Conservation (phyloP, 2,797 vertebrate species). For the Anniella stebbinsi region DNA sequence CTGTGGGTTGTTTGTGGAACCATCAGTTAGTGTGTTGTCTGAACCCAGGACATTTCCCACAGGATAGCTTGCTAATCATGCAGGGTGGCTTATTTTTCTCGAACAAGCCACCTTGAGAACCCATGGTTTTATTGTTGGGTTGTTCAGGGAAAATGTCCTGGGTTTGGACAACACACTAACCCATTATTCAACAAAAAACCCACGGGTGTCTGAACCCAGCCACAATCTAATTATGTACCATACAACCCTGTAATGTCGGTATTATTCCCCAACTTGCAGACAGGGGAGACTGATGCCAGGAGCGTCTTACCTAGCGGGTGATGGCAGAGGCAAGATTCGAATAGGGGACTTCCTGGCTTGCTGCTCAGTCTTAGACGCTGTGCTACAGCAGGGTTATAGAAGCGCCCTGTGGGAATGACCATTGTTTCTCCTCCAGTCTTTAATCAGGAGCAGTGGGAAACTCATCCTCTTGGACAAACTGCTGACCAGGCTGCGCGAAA, state of each 20-base stretch:
- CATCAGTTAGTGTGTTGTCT: too few relatives aligned
- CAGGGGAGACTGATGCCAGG: background rate
- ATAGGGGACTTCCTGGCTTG: background rate
- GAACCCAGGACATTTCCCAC: too few relatives aligned
- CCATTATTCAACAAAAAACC: background rate
- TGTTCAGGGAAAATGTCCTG: too few relatives aligned
- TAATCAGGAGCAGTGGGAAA: slow-evolving; percentile 96
- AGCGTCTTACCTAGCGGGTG: background rate
- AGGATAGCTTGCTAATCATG: too few relatives aligned
- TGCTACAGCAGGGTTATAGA: slow-evolving; percentile 25
- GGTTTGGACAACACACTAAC: too few relatives aligned
- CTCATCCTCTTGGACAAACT: slow-evolving; percentile 97
- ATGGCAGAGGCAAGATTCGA: background rate
- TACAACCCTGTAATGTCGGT: background rate
- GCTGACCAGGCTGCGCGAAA: slow-evolving; percentile 91
- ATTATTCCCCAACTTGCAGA: background rate
- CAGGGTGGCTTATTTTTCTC: too few relatives aligned
- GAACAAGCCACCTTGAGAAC: too few relatives aligned
- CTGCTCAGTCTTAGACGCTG: background rate
- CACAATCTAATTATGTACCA: background rate
- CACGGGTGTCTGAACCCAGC: too few relatives aligned
- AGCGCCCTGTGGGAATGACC: slow-evolving; percentile 45
- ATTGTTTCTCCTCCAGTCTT: slow-evolving; percentile 78
- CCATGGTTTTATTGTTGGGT: too few relatives aligned
- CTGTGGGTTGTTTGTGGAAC: too few relatives aligned